Base-by-base conservation (phyloP, 2,113 vertebrate genomes). In the Opisthocomus hoazin region DNA sequence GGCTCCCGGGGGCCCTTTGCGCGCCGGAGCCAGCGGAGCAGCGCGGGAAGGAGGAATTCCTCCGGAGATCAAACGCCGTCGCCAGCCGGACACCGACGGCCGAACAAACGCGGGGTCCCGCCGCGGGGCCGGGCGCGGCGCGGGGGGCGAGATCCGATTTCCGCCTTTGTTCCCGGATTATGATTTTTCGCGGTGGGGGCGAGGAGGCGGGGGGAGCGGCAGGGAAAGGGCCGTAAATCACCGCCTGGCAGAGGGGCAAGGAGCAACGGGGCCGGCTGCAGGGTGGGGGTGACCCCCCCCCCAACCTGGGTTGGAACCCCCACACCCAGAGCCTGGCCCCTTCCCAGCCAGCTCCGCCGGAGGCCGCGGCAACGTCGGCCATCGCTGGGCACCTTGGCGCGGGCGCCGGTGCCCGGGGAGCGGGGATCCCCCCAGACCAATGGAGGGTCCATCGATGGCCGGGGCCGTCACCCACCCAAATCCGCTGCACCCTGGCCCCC, bases 191-290 rank as follows among this genome's bases (percentile, higher is more conserved):
- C 82, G 68, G n/a, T n/a, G 91, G 69, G 93, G 87, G 61, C 8
- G 57, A 90, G 50, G 66, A 41, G 80, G 77, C 32, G 45, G 70
- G 85, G 85, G 64, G 81, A 26, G 53, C 48, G 54, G 63, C 56
- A 84, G 92, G 65, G 84, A 86, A 84, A 89, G 77, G 93, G 93
- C 93, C 81, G 89, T 96, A 96, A 94, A 96, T 94, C 93, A 94
- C 13, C 1, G 54, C 39, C 71, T 86, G 90, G 51, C 91, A 86
- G 22, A 63, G 37, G 68, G 69, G 89, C 66, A 71, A 76, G 78
- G 85, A 54, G 36, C 66, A 71, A 45, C 11, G 9, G 60, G 37
- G 84, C 51, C 1, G 43, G 84, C 58, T 71, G 93, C 91, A 76
- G 84, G 84, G 79, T 70, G 88, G 91, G 90, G 91, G 80, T 34